Evolutionary conservation across 2,888 invertebrate species (phyloP), one percentile per base, ranked within the genome.

Genomic region (Drosophila neonasuta): DNA sequence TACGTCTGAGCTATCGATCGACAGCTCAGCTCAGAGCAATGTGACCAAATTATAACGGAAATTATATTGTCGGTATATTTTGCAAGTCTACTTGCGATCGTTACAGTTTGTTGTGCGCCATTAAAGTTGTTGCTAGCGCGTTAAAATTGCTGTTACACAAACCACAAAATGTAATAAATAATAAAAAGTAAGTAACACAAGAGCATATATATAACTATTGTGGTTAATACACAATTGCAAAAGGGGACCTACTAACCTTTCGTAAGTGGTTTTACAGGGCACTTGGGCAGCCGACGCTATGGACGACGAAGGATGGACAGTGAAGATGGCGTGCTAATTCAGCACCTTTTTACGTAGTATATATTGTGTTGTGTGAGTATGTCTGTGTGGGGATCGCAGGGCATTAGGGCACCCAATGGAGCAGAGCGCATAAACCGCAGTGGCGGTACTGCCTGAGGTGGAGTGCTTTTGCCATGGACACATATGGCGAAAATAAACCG

Each of bases 401-500:
- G 68, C 63, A 49, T 59, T 58, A 46, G 60, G 46, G 48, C 50
- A 52, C 57, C 59, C 78, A 59, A 36, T 49, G 74, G 58, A 64
- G 61, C 65, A 64, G 45, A 61, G 66, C 51, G 56, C 56, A 77
- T 64, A 77, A 77, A 62, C 67, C 69, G 65, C 50, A 52, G 52
- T 55, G 45, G 51, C 55, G 39, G 15, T 10, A 56, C n/a, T 10
- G 59, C 30, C 20, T 9, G 20, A 49, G 42, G 34, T 15, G 34
- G 45, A 24, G 32, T 42, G 41, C 17, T 20, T n/a, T n/a, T 20
- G 32, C 41, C 41, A 46, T 32, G 34, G 64, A 51, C 80, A 75
- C 81, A 81, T 86, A 83, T 78, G 80, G 76, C 60, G 61, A 67
- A 70, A 75, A 77, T 73, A 74, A 77, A 83, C 84, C 80, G 68